Evolutionary conservation across 2,113 vertebrate species (phyloP).

Genomic region (Poecilia latipinna): DNA sequence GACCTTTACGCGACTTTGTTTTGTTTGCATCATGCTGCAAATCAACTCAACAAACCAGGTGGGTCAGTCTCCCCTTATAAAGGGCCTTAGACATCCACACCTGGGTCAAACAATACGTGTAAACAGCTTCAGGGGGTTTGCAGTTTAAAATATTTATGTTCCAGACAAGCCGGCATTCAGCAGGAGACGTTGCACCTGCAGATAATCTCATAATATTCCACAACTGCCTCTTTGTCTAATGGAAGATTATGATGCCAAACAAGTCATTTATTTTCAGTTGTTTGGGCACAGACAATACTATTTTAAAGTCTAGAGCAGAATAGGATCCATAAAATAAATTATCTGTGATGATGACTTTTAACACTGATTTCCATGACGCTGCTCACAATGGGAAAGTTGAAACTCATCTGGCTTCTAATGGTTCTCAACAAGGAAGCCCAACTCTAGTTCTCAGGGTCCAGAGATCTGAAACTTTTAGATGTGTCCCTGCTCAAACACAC

Average conservation of each 20-base stretch:
- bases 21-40: not conserved
- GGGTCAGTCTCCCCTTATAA: slow-evolving; percentile 25
- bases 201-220: not conserved
- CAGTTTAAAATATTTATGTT: slow-evolving; percentile 3
- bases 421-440: not conserved
- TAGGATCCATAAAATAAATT: not conserved
- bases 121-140: slow-evolving; percentile 32
- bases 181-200: slow-evolving; percentile 1
- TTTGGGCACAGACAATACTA: not conserved
- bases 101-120: slow-evolving; percentile 25
- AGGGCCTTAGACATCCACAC: slow-evolving; percentile 3
- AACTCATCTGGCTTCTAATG: not conserved
- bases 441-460: too few relatives aligned
- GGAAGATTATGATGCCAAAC: not conserved
- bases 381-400: not conserved
- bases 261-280: not conserved
- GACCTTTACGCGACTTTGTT: not conserved
- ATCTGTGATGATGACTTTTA: not conserved
- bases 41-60: slow-evolving; percentile 32
- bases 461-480: too few relatives aligned
- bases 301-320: not conserved
- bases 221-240: not conserved
- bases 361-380: not conserved
- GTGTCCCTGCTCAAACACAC: not conserved
- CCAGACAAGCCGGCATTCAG: slow-evolving; percentile 8